Conservation (phyloP, 2,113 vertebrate genomes). For the Cynoglossus semilaevis region DNA sequence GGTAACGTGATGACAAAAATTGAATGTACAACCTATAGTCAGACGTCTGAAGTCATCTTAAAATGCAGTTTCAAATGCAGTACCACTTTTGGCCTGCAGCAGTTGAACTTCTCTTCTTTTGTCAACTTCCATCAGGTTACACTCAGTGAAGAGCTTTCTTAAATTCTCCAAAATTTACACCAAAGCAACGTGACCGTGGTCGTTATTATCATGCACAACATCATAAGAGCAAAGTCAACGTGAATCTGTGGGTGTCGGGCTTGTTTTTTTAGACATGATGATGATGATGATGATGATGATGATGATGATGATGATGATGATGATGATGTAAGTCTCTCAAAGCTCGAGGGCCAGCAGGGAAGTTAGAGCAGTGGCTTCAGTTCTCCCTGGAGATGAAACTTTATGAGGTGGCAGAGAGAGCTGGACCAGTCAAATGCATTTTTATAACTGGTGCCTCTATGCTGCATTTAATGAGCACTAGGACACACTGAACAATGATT, state of each 20-base stretch:
- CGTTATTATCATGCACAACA: no score
- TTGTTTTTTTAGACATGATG: slow-evolving; percentile 19
- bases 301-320: slow-evolving; percentile 13
- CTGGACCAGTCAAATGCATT: slow-evolving; percentile 12
- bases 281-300: slow-evolving; percentile 19
- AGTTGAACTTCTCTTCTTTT: no score
- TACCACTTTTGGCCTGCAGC: no score
- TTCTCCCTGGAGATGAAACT: slow-evolving; percentile 18
- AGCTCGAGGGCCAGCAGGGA: slow-evolving; percentile 12
- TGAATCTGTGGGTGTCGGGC: slow-evolving; percentile 24
- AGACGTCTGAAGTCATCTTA: no score
- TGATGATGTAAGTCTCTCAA: slow-evolving; percentile 31
- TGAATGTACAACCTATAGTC: no score
- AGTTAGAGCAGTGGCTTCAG: neutral
- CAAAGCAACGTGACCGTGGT: no score
- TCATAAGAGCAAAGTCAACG: slow-evolving; percentile 31
- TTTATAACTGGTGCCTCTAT: neutral
- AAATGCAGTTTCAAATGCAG: no score
- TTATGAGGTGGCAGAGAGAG: slow-evolving; percentile 8
- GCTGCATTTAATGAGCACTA: slow-evolving; percentile 12
- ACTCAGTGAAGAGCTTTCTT: no score
- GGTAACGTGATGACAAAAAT: no score
- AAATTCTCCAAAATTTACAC: no score
- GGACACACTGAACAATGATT: no score
- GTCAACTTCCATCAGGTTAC: no score